These are phyloP conservation scores for Leptodactylus fuscus DNA, from an alignment of 2,113 vertebrate species.

Conservation along the genomic window DNA sequence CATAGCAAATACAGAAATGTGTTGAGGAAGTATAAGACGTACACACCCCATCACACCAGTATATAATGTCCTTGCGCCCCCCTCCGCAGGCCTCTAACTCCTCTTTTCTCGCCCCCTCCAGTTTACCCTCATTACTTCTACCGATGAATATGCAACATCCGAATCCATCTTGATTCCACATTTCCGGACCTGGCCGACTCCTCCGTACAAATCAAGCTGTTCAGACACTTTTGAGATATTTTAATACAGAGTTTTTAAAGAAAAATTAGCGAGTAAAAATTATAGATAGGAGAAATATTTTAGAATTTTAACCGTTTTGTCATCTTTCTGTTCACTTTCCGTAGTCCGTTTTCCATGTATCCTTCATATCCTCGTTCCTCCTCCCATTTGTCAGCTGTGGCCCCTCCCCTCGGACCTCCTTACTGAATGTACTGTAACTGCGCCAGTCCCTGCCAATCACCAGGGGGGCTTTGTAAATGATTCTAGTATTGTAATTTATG, in stretches of 20 bases:
- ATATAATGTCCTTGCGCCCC: no score
- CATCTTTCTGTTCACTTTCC: conserved; percentile 89
- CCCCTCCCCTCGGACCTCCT: conserved; percentile 22
- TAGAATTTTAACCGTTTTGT: conserved; percentile 85
- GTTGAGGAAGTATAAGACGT: no score
- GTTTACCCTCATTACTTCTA: conserved; percentile 98
- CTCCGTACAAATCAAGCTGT: conserved; percentile 74
- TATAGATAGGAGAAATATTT: conserved; percentile 85
- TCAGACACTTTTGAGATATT: conserved; percentile 81
- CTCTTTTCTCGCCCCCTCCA: conserved; percentile 65
- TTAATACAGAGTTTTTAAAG: conserved; percentile 88
- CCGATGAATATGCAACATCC: conserved; percentile 80
- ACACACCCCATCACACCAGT: no score
- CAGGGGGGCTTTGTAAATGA: conserved; percentile 82
- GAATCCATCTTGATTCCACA: conserved; percentile 62
- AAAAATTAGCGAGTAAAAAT: conserved; percentile 75
- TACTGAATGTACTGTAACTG: conserved; percentile 83
- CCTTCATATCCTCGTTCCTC: conserved; percentile 70
- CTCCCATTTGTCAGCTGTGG: conserved; percentile 69
- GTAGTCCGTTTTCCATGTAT: conserved; percentile 73
- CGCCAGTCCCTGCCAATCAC: conserved; percentile 72
- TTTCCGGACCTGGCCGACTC: conserved; percentile 67
- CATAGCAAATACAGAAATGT: no score
- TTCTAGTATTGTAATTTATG: conserved; percentile 78
- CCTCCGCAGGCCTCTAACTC: not conserved